Percentiles rank a stretch among this genome's conserved stretches.
phyloP scores from a whole-genome alignment of 2,888 invertebrate species.

The Hydrotaea cyrtoneurina region DNA sequence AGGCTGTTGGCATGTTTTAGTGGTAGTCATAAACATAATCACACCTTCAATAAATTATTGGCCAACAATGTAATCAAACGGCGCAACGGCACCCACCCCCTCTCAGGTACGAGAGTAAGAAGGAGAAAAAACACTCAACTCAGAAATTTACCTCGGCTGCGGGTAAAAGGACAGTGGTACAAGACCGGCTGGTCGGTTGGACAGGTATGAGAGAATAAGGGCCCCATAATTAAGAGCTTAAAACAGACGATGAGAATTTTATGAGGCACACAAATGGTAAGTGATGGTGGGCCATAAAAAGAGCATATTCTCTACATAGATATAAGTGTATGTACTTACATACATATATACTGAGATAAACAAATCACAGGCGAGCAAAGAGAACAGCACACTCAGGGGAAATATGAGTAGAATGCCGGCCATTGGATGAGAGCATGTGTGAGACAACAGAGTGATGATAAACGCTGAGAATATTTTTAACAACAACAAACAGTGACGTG shows the following conservation, averaged over 20 bases:
- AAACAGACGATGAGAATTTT: neutral
- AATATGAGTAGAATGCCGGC: constrained; percentile 59
- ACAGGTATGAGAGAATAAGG: constrained; percentile 11
- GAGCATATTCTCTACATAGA: neutral
- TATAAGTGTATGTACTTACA: neutral
- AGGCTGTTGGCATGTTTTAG: constrained; percentile 29
- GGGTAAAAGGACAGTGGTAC: neutral
- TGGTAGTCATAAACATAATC: constrained; percentile 46
- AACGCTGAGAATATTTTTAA: neutral
- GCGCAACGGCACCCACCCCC: neutral
- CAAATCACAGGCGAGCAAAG: constrained; percentile 5
- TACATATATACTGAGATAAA: neutral
- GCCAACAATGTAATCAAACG: neutral
- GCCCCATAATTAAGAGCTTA: constrained; percentile 16
- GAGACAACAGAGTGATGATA: neutral
- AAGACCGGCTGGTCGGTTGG: no score
- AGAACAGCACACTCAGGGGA: constrained; percentile 43
- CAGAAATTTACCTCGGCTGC: neutral
- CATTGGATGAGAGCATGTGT: constrained; percentile 57
- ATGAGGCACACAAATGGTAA: constrained; percentile 48
- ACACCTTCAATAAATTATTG: constrained; percentile 54
- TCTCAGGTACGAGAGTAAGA: constrained; percentile 28
- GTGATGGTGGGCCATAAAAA: constrained; percentile 1
- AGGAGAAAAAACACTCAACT: neutral
- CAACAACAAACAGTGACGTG: constrained; percentile 46